Evolutionary conservation across 1,140 invertebrate species (phyloP).

Genomic region (Wiebesia pumilae): DNA sequence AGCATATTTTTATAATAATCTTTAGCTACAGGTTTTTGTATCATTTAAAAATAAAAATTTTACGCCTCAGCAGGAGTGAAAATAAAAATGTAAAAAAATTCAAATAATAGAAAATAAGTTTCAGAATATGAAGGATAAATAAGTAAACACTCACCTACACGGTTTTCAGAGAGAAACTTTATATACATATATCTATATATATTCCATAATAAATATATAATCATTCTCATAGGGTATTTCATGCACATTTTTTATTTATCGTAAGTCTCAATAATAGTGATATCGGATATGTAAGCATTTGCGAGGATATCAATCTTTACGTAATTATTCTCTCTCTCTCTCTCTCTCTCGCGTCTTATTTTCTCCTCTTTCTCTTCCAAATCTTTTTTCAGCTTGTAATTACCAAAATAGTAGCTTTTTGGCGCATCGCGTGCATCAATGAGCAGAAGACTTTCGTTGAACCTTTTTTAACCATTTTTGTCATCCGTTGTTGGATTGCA

Average conservation of each 20-base stretch:
- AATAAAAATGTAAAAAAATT: background rate
- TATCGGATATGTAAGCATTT: conserved; percentile 31
- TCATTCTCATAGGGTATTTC: conserved; percentile 47
- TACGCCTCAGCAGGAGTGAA: background rate
- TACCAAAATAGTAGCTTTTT: background rate
- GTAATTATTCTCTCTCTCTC: background rate
- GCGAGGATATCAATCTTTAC: conserved; percentile 25
- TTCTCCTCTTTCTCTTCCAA: background rate
- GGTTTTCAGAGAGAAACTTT: conserved; percentile 56
- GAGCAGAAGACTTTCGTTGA: background rate
- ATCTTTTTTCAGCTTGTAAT: background rate
- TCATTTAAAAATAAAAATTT: too few species aligned
- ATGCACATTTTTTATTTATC: conserved; percentile 45
- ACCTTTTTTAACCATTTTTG: background rate
- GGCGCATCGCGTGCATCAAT: background rate
- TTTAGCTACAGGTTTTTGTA: too few species aligned
- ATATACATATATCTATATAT: conserved; percentile 56
- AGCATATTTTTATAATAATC: too few species aligned
- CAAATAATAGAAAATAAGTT: background rate
- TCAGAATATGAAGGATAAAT: conserved; percentile 25
- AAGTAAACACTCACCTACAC: conserved; percentile 16
- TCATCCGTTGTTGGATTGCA: background rate
- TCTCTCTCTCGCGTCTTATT: background rate
- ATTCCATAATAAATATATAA: conserved; percentile 61
- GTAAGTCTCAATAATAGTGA: conserved; percentile 33